Evolutionary conservation across 2,888 invertebrate species (phyloP).

Genomic region (Eremobia ochroleuca): DNA sequence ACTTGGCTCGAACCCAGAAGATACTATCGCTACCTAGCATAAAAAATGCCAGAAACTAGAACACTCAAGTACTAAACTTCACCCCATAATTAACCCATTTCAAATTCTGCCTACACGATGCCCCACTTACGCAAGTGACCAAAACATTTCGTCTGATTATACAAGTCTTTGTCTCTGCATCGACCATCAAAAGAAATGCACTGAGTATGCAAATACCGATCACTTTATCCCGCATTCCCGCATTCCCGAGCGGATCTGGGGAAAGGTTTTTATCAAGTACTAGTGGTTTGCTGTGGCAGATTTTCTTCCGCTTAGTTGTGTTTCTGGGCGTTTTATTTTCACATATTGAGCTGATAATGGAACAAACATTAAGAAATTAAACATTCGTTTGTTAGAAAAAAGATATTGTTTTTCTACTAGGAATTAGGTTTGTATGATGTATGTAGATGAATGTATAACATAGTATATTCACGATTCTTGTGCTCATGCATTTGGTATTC

Average conservation of each 20-base stretch:
- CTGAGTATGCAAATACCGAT: constrained; percentile 51
- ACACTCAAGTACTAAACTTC: constrained; percentile 46
- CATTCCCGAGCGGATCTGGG: constrained; percentile 21
- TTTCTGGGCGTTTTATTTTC: constrained; percentile 36
- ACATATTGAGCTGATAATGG: constrained; percentile 31
- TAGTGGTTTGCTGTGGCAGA: constrained; percentile 30
- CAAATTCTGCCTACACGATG: constrained; percentile 40
- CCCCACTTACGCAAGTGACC: constrained; percentile 44
- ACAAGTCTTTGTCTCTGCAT: constrained; percentile 37
- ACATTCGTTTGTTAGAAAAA: constrained; percentile 11
- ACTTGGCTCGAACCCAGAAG: constrained; percentile 52
- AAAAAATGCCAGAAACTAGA: constrained; percentile 51
- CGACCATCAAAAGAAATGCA: constrained; percentile 54
- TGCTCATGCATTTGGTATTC: constrained; percentile 17
- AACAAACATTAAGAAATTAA: not conserved
- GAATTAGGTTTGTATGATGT: not conserved
- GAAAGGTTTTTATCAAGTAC: constrained; percentile 49
- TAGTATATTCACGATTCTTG: not conserved
- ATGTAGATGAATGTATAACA: constrained; percentile 5
- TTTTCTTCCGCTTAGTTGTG: constrained; percentile 39
- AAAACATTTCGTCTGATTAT: constrained; percentile 48
- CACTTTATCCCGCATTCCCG: constrained; percentile 27
- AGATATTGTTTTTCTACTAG: not conserved
- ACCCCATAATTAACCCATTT: constrained; percentile 54
- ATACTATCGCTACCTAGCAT: constrained; percentile 29